A percentile compares a stretch with the other conserved stretches of the same genome.
Conservation (phyloP, 2,888 invertebrate genomes). For the Drosophila diplacantha region DNA sequence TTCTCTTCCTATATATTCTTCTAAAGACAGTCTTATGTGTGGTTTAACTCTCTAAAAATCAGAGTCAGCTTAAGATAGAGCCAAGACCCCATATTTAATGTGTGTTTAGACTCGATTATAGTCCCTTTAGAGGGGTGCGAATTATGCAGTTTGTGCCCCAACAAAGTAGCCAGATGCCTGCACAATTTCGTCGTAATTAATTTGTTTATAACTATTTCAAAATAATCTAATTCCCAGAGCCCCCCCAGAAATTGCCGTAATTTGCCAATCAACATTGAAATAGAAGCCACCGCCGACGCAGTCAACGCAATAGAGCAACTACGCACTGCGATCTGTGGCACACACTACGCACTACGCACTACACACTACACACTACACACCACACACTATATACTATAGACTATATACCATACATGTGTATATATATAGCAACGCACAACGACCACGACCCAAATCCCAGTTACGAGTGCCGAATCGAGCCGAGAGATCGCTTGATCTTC, state of each 20-base stretch:
- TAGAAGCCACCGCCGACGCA: slow-evolving; percentile 46
- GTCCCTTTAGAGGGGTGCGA: background rate
- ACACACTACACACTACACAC: background rate
- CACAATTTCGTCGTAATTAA: slow-evolving; percentile 53
- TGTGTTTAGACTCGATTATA: background rate
- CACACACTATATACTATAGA: background rate
- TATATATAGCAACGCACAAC: slow-evolving; percentile 51
- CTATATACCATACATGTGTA: slow-evolving; percentile 10
- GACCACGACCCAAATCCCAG: slow-evolving; percentile 70
- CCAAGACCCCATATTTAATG: background rate
- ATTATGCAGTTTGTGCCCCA: background rate
- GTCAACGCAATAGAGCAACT: slow-evolving; percentile 20
- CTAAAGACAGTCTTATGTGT: background rate
- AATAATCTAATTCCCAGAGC: slow-evolving; percentile 67
- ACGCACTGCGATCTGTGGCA: slow-evolving; percentile 30
- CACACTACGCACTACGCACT: background rate
- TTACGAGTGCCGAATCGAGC: slow-evolving; percentile 16
- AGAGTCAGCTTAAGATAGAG: background rate
- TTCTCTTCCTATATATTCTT: too few species aligned
- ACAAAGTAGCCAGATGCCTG: slow-evolving; percentile 2
- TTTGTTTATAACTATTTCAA: slow-evolving; percentile 68
- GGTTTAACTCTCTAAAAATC: background rate
- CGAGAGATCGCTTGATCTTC: slow-evolving; percentile 21
- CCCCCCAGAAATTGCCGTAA: slow-evolving; percentile 64
- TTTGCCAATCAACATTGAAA: slow-evolving; percentile 73